Evolutionary conservation across 2,797 vertebrate genomes (phyloP), one percentile per base, ranked within the genome.

Genomic region (Spinus pinus): DNA sequence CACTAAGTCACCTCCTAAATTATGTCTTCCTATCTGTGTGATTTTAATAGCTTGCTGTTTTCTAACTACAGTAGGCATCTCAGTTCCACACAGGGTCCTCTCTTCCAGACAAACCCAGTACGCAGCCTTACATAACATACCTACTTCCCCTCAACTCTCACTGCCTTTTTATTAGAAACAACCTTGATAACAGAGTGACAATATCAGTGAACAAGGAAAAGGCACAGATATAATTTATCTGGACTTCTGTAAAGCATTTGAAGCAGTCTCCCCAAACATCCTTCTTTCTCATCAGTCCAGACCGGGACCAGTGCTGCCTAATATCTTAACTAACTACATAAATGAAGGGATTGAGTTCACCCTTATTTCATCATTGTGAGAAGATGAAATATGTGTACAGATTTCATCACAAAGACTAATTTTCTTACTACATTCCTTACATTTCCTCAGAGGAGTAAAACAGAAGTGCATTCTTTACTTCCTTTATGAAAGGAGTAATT

Each of bases 321-420:
- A 11, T 44, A 28, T 19, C 56, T 44, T 49, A 62, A 22, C 28
- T 50, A 57, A 33, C 0, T 0, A 10, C 24, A 8, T 15, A 20
- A 35, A 25, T 0, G 0, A 70, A 57, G 21, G 6, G 17, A 58
- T 35, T 4, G 19, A 33, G 8, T 23, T 10, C 14, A 19, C 4
- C 4, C 14, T 64, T 28, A 71, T 54, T 54, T 54, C 51, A 54
- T 4, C 14, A 19, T 27, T 56, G 11, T 39, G 19, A 58, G 23
- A 73, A 57, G 21, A 4, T 33, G 21, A 70, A 33, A n/a, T 3
- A 1, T 25, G 5, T 58, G 41, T 57, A 57, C 15, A 70, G 18
- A 78, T 49, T 91, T 66, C 35, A 78, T 46, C 12, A 54, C 5
- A 79, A 79, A 62, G 12, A 35, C 6, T 47, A 23, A 69, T 72